phyloP scores from a whole-genome alignment of 2,888 invertebrate genomes.

The Mylabris sibirica region DNA sequence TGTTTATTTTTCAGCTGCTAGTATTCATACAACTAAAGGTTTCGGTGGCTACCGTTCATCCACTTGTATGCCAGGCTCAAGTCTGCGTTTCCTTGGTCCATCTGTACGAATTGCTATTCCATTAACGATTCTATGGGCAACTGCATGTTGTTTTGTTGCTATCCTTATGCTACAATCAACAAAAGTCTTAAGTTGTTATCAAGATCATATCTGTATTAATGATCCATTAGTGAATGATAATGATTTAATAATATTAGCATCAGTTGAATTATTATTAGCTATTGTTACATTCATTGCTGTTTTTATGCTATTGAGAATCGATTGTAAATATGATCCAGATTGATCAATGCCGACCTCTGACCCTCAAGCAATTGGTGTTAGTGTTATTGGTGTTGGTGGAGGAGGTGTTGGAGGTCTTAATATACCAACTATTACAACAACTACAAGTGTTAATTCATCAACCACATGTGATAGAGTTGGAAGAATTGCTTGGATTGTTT shows the following conservation, averaged over 20 bases:
- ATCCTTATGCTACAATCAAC: constrained; percentile 66
- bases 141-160: constrained; percentile 65
- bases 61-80: constrained; percentile 52
- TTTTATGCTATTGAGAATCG: constrained; percentile 65
- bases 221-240: constrained; percentile 46
- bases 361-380: constrained; percentile 57
- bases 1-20: constrained; percentile 62
- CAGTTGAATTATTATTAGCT: constrained; percentile 64
- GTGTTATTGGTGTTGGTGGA: constrained; percentile 54
- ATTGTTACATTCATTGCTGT: constrained; percentile 64
- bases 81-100: constrained; percentile 56
- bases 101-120: constrained; percentile 55
- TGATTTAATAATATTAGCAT: constrained; percentile 62
- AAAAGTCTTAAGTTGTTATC: constrained; percentile 59
- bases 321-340: constrained; percentile 61
- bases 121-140: constrained; percentile 64
- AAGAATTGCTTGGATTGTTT: constrained; percentile 69
- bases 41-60: constrained; percentile 58
- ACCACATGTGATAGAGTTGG: constrained; percentile 63
- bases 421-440: constrained; percentile 51
- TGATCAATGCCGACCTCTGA: constrained; percentile 60
- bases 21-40: constrained; percentile 68
- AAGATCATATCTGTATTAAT: constrained; percentile 45
- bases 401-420: constrained; percentile 51
- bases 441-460: constrained; percentile 44